Conservation (phyloP, 2,888 invertebrate species). For the Pollenia angustigena region DNA sequence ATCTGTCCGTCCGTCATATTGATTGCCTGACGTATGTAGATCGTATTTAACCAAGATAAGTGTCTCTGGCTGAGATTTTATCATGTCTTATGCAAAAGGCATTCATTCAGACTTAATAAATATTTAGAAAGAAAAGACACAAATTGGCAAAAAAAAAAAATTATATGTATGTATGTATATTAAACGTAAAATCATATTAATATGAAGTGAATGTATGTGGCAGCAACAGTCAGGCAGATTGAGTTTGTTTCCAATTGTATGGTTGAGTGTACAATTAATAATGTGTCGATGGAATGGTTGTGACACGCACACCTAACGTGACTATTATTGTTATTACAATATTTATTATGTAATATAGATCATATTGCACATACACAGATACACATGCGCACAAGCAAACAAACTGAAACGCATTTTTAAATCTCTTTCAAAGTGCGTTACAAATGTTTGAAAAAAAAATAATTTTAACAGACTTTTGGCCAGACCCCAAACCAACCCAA, state of each 20-base stretch:
- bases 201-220: slow-evolving; percentile 51
- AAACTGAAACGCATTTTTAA: slow-evolving; percentile 47
- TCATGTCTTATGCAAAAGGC: slow-evolving; percentile 42
- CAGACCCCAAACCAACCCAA: slow-evolving; percentile 39
- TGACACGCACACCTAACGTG: slow-evolving; percentile 64
- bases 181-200: slow-evolving; percentile 53
- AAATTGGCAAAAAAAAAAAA: slow-evolving; percentile 17
- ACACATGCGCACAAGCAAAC: not conserved
- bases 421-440: slow-evolving; percentile 50
- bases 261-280: slow-evolving; percentile 35
- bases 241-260: not conserved
- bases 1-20: slow-evolving; percentile 22
- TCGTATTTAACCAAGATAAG: slow-evolving; percentile 42
- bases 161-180: too few relatives aligned
- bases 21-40: slow-evolving; percentile 46
- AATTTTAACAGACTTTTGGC: slow-evolving; percentile 5
- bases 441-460: not conserved
- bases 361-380: slow-evolving; percentile 52
- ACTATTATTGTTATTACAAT: slow-evolving; percentile 48
- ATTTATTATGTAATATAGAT: slow-evolving; percentile 71
- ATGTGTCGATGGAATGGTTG: slow-evolving; percentile 42
- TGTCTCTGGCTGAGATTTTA: slow-evolving; percentile 11
- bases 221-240: slow-evolving; percentile 20
- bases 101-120: slow-evolving; percentile 10
- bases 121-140: slow-evolving; percentile 29